Evolutionary conservation across 2,113 vertebrate species (phyloP).

Genomic region (Xerus inauris): DNA sequence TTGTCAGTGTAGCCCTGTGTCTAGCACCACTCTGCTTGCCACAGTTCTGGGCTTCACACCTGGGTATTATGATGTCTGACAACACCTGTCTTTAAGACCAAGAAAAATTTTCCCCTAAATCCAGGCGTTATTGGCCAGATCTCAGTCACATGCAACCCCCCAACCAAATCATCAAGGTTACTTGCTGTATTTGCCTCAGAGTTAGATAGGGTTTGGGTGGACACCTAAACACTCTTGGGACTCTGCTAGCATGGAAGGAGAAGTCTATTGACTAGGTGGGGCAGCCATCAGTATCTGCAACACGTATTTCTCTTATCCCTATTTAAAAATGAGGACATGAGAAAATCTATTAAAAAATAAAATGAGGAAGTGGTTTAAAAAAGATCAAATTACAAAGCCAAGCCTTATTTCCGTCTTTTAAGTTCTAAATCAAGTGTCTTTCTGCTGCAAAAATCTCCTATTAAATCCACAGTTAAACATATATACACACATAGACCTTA

Average conservation of each 20-base stretch:
- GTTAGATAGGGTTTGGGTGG: not conserved
- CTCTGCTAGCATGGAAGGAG: not conserved
- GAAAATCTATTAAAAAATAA: not conserved
- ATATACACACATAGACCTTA: not conserved
- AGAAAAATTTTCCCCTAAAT: not conserved
- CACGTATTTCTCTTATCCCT: not conserved
- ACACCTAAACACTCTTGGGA: not conserved
- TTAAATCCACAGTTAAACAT: not conserved
- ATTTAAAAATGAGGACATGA: not conserved
- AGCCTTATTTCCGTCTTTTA: not conserved
- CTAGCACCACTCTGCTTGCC: not conserved
- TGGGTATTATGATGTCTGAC: too few relatives aligned
- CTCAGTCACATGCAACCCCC: not conserved
- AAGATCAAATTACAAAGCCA: slow-evolving; percentile 7
- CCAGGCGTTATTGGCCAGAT: not conserved
- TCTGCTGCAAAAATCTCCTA: not conserved
- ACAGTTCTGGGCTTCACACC: not conserved
- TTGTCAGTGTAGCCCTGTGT: not conserved
- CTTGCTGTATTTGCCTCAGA: too few relatives aligned
- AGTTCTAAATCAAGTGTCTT: not conserved
- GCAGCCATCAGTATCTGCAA: not conserved
- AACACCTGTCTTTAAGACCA: not conserved
- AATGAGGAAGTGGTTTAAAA: not conserved
- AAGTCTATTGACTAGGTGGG: not conserved
- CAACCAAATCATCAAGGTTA: not conserved